Conservation (phyloP, 2,113 vertebrate genomes). For the Corythornis vintsioides region DNA sequence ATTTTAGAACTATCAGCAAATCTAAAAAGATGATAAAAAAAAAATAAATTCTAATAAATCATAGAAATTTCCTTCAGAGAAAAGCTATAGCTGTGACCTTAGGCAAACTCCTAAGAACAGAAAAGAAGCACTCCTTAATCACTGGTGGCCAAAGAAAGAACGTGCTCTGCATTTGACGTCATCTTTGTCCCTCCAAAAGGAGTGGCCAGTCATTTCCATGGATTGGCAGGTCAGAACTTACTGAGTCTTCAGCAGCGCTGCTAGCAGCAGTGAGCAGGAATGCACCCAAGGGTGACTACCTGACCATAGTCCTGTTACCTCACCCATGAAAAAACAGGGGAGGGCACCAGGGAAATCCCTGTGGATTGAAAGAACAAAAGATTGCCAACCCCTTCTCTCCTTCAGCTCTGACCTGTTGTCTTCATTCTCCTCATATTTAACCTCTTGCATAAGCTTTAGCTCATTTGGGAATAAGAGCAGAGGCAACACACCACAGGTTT, state of each 20-base stretch:
- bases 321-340: neutral
- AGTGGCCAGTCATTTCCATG: neutral
- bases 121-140: conserved; percentile 1
- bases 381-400: neutral
- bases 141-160: neutral
- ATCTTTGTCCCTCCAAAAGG: neutral
- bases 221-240: neutral
- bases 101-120: neutral
- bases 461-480: neutral
- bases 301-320: neutral
- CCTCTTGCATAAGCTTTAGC: neutral
- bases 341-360: neutral
- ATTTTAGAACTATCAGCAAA: conserved; percentile 36
- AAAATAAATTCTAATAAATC: neutral
- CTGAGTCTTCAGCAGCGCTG: neutral
- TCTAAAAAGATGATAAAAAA: neutral
- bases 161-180: neutral
- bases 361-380: neutral
- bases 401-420: neutral
- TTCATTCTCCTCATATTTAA: neutral
- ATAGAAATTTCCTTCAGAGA: neutral
- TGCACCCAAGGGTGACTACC: neutral
- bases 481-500: neutral
- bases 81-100: conserved; percentile 35
- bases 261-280: neutral